These are phyloP conservation scores for Pachyrhynchus sulphureomaculatus DNA, from an alignment of 1,140 invertebrate genomes.

Conservation along the genomic window DNA sequence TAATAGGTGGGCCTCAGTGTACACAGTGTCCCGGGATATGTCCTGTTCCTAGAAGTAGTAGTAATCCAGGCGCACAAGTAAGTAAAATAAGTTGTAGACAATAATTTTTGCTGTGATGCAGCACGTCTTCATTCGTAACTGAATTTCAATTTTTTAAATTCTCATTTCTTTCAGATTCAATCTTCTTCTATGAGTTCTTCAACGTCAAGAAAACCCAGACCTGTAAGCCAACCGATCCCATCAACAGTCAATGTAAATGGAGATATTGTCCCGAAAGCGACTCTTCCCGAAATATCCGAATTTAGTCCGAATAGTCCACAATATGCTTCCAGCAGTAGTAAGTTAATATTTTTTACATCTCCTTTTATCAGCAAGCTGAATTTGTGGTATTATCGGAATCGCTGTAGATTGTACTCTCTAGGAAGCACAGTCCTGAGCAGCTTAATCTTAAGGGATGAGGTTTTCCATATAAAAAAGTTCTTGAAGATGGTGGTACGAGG, in stretches of 20 bases:
- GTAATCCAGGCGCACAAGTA: slow-evolving; percentile 45
- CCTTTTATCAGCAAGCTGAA: no score
- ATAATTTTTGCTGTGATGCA: background rate
- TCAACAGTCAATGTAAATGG: slow-evolving; percentile 40
- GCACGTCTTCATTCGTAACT: background rate
- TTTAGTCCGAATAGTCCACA: slow-evolving; percentile 54
- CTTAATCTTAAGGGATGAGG: no score
- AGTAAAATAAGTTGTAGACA: background rate
- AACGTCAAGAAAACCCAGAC: slow-evolving; percentile 43
- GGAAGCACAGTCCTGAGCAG: no score
- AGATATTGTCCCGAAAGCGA: slow-evolving; percentile 41
- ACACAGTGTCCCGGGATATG: slow-evolving; percentile 49
- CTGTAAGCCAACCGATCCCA: slow-evolving; percentile 51
- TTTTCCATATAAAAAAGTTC: no score
- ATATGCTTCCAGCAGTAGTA: slow-evolving; percentile 66
- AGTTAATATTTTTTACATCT: no score
- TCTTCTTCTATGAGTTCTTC: background rate
- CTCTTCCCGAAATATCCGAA: slow-evolving; percentile 57
- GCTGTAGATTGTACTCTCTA: no score
- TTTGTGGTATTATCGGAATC: no score
- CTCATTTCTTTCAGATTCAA: slow-evolving; percentile 7
- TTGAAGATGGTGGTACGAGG: no score
- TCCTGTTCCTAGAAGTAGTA: slow-evolving; percentile 48
- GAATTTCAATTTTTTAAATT: no score
- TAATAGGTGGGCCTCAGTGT: slow-evolving; percentile 46